A percentile compares a stretch with the other conserved stretches of the same genome.
These are phyloP conservation scores for Ivindomyrus marchei DNA, from an alignment of 2,113 vertebrate species.

Conservation along the genomic window DNA sequence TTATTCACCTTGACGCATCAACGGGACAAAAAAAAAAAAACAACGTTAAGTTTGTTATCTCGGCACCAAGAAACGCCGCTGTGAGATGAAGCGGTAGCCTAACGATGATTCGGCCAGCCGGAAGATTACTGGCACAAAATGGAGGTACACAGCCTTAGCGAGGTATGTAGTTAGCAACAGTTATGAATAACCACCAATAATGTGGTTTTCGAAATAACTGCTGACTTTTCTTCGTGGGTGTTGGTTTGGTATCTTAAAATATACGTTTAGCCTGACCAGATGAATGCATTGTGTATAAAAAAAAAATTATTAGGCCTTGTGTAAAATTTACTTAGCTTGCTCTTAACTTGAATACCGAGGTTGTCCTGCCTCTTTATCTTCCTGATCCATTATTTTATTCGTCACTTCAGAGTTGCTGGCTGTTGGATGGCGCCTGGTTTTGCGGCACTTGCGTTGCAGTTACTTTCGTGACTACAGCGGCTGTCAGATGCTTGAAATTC, in stretches of 20 bases:
- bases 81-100: conserved; percentile 52
- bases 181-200: neutral
- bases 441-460: neutral
- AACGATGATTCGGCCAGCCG: conserved; percentile 50
- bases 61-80: conserved; percentile 49
- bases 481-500: neutral
- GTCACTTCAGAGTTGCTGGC: neutral
- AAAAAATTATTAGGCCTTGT: neutral
- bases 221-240: neutral
- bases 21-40: neutral
- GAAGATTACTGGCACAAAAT: conserved; percentile 75
- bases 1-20: neutral
- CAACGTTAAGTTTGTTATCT: conserved; percentile 5
- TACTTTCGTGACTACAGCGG: neutral
- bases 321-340: neutral
- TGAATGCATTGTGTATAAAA: neutral
- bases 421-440: neutral
- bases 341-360: neutral
- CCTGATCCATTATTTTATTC: neutral
- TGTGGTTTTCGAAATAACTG: neutral
- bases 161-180: conserved; percentile 48
- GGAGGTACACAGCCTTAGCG: conserved; percentile 74
- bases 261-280: neutral
- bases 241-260: neutral
- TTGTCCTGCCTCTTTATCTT: neutral